phyloP scores from a whole-genome alignment of 2,888 invertebrate species.

The Cactoblastis cactorum region DNA sequence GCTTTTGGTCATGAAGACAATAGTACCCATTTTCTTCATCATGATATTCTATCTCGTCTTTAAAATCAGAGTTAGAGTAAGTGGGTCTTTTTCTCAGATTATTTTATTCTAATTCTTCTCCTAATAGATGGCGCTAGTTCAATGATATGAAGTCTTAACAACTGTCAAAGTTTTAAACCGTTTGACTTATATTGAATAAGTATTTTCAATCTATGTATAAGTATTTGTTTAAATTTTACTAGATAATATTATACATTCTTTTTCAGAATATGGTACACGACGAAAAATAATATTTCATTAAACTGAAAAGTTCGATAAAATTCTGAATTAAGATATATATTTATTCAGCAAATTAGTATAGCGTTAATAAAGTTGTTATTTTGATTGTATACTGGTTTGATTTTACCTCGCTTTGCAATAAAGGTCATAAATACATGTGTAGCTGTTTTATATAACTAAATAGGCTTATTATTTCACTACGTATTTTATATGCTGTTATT shows the following conservation, averaged over 20 bases:
- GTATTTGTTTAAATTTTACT: neutral
- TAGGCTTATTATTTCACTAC: neutral
- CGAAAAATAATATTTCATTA: constrained; percentile 40
- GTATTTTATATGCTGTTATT: neutral
- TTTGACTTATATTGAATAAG: too few relatives aligned
- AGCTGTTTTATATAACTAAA: too few relatives aligned
- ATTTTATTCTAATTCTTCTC: neutral
- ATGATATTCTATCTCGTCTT: constrained; percentile 49
- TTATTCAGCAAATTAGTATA: neutral
- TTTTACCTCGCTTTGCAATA: too few relatives aligned
- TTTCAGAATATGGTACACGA: constrained; percentile 66
- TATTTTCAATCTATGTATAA: neutral
- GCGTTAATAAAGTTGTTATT: neutral
- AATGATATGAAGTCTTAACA: neutral
- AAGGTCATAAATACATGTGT: too few relatives aligned
- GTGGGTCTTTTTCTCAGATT: constrained; percentile 16
- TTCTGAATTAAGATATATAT: neutral
- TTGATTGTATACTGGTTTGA: neutral
- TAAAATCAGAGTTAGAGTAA: constrained; percentile 64
- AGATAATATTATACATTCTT: constrained; percentile 22
- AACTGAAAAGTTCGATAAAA: neutral
- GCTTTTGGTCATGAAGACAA: constrained; percentile 34
- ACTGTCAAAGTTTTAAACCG: too few relatives aligned
- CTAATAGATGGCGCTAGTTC: neutral
- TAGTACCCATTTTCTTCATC: constrained; percentile 43